phyloP scores from a whole-genome alignment of 1,140 invertebrate species.

The Trichonephila clavipes region DNA sequence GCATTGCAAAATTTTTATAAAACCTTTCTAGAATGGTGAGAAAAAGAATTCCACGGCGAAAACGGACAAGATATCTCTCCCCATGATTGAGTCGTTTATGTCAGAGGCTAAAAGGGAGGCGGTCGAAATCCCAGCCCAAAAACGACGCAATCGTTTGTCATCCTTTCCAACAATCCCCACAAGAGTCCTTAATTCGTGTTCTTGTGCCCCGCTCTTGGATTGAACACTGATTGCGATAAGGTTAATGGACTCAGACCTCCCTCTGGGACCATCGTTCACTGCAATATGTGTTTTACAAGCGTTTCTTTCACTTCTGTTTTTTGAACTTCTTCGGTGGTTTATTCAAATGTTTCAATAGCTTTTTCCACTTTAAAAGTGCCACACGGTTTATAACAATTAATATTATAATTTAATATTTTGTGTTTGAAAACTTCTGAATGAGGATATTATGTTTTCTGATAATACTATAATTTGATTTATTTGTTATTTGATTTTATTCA shows the following conservation, averaged over 20 bases:
- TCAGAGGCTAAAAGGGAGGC: slow-evolving; percentile 73
- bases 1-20: background rate
- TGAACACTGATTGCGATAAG: slow-evolving; percentile 3
- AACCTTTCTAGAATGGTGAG: background rate
- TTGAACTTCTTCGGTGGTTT: too few species aligned
- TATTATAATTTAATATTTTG: too few species aligned
- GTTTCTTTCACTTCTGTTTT: background rate
- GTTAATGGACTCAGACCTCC: slow-evolving; percentile 4
- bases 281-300: background rate
- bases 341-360: too few species aligned
- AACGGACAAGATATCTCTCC: slow-evolving; percentile 48
- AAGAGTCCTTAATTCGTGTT: slow-evolving; percentile 63
- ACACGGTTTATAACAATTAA: too few species aligned
- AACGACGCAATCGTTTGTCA: slow-evolving; percentile 68
- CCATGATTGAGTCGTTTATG: slow-evolving; percentile 58
- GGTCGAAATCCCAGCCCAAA: slow-evolving; percentile 50
- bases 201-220: slow-evolving; percentile 12
- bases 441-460: too few species aligned
- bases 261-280: background rate
- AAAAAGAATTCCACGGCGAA: background rate
- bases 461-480: too few species aligned
- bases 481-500: too few species aligned
- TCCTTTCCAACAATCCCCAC: slow-evolving; percentile 31
- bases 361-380: too few species aligned
- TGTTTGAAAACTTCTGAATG: too few species aligned